phyloP scores from a whole-genome alignment of 1,140 invertebrate species.

The Artemia franciscana region DNA sequence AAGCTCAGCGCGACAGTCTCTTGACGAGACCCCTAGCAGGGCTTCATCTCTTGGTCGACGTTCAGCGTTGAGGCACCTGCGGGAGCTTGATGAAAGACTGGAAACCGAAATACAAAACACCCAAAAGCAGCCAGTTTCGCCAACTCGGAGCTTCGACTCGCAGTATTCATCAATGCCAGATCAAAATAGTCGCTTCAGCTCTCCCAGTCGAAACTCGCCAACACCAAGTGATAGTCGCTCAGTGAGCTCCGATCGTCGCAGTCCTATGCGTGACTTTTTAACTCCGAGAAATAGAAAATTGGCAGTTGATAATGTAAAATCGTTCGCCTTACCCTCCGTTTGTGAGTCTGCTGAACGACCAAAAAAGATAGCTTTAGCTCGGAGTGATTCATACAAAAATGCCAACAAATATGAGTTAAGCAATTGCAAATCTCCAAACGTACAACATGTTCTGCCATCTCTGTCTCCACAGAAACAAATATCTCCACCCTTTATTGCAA shows the following conservation, averaged over 20 bases:
- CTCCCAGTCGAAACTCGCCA: not conserved
- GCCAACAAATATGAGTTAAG: not conserved
- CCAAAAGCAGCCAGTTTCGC: not conserved
- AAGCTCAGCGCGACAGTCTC: not conserved
- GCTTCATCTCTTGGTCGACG: not conserved
- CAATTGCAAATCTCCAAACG: not conserved
- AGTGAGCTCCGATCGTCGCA: not conserved
- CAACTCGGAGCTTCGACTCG: slow-evolving; percentile 1
- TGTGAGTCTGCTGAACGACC: not conserved
- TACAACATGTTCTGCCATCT: not conserved
- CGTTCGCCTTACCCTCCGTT: not conserved
- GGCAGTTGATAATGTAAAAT: not conserved
- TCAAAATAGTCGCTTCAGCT: not conserved
- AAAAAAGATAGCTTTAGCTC: not conserved
- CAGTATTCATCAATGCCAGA: not conserved
- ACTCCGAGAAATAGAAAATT: not conserved
- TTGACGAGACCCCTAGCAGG: not conserved
- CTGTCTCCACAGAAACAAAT: not conserved
- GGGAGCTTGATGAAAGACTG: not conserved
- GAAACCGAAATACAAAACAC: not conserved
- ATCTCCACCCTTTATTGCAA: not conserved
- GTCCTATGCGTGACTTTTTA: not conserved
- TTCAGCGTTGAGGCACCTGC: not conserved
- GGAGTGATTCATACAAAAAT: not conserved
- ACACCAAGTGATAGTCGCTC: not conserved